A percentile compares a stretch with the other conserved stretches of the same genome.
Evolutionary conservation across 64 coral and sea anemone genomes (phyloP).

Genomic region (Stichodactyla mertensii): DNA sequence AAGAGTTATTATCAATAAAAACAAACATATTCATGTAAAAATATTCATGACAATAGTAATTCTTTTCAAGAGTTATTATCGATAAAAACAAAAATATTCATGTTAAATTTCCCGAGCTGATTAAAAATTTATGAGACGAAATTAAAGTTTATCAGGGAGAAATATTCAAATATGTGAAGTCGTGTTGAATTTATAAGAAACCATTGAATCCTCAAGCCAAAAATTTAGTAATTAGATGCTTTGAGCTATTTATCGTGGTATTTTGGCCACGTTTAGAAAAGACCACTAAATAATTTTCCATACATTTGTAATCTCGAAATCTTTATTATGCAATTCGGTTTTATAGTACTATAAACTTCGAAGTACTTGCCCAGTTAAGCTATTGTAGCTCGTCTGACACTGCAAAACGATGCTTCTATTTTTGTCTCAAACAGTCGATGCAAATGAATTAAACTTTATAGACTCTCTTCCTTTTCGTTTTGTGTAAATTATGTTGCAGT

Average conservation of each 20-base stretch:
- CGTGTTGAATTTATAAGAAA: background rate
- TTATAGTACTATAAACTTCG: too few species aligned
- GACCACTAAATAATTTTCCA: too few species aligned
- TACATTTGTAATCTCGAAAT: too few species aligned
- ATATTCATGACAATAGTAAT: too few species aligned
- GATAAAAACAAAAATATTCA: background rate
- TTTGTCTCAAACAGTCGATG: background rate
- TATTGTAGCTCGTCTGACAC: too few species aligned
- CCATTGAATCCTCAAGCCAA: background rate
- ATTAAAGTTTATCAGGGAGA: background rate
- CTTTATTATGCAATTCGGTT: too few species aligned
- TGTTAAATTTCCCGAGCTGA: background rate
- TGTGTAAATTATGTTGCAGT: too few species aligned
- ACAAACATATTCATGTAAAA: background rate
- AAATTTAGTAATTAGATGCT: background rate
- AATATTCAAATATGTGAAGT: background rate
- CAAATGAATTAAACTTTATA: too few species aligned
- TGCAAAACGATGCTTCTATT: too few species aligned
- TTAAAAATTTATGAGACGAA: background rate
- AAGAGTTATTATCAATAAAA: background rate
- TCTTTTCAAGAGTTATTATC: background rate
- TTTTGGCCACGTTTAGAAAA: background rate
- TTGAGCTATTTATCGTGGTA: background rate
- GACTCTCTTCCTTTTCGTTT: too few species aligned
- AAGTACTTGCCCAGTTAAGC: too few species aligned